Percentiles rank a stretch among this genome's conserved stretches.
Conservation (phyloP, 37 sponge, comb jelly and placozoan genomes). For the Crambe crambe region DNA sequence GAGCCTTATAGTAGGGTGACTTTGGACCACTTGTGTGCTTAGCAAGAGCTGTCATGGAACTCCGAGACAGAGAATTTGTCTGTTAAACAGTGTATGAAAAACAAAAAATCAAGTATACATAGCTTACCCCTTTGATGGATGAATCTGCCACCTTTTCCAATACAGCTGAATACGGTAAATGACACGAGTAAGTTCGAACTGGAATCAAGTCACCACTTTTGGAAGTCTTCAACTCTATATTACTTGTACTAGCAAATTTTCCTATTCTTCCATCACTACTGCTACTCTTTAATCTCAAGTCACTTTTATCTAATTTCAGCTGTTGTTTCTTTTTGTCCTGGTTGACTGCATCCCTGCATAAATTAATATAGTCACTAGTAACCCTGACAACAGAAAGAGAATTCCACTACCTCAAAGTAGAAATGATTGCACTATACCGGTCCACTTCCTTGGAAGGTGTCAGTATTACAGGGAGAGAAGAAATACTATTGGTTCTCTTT, state of each 20-base stretch:
- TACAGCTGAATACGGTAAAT: neutral
- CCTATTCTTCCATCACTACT: slow-evolving; percentile 17
- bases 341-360: slow-evolving; percentile 12
- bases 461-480: neutral
- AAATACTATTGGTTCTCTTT: slow-evolving; percentile 8
- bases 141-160: neutral
- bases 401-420: slow-evolving; percentile 34
- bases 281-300: neutral
- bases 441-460: neutral
- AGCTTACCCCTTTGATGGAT: slow-evolving; percentile 1
- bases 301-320: neutral
- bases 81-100: neutral
- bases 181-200: neutral
- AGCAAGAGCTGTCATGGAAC: slow-evolving; percentile 13
- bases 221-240: neutral
- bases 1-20: slow-evolving; percentile 44
- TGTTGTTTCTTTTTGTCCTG: slow-evolving; percentile 4
- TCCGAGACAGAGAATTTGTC: slow-evolving; percentile 3
- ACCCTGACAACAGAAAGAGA: no score
- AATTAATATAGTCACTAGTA: neutral
- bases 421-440: slow-evolving; percentile 17
- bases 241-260: no score
- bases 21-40: slow-evolving; percentile 28
- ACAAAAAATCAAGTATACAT: neutral
- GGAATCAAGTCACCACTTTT: neutral